Base-by-base conservation (phyloP, 2,113 vertebrate genomes). In the Bufo gargarizans region DNA sequence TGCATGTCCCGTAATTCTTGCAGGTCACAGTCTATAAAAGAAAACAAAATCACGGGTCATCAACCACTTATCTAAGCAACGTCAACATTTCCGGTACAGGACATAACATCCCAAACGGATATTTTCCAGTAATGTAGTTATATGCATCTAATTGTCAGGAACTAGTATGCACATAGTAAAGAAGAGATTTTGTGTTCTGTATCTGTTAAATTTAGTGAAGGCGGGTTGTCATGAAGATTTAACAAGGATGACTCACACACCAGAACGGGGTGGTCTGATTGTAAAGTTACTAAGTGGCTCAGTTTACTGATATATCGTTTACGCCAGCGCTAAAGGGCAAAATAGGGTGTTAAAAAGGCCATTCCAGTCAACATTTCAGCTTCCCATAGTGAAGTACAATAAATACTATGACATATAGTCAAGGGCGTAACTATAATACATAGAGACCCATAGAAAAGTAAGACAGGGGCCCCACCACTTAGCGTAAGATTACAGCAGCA, bases 21-120 rank as follows among this genome's bases (percentile, higher is more conserved):
- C 92, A 99, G 92, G 92, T 98, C 96, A 93, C 97, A 99, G 91
- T 99, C 98, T 99, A 92, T 6, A 47, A 53, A 80, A 77, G 63
- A 47, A 12, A 49, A 78, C 65, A 4, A 69, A 47, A 85, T 55
- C 50, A 33, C 14, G 9, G n/a, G n/a, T 19, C 43, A 19, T 83
- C 11, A 53, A 22, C 4, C 6, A 50, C 20, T 53, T 53, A 16
- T 50, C 13, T 82, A 8, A 50, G 11, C n/a, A 69, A 69, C 20
- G 6, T n/a, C 58, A 50, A 55, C 58, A 55, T 67, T 47, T 53
- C 19, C 6, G n/a, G 13, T 5, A 22, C 6, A 83, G 45, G 13
- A 11, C 81, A 4, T 53, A 83, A 50, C 63, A 20, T 83, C 4
- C n/a, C 53, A n/a, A 53, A 19, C 58, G 16, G 2, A 49, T 80